Percentiles rank a stretch among this genome's conserved stretches.
Conservation (phyloP, 2,797 vertebrate genomes). For the Hyperoplus immaculatus region DNA sequence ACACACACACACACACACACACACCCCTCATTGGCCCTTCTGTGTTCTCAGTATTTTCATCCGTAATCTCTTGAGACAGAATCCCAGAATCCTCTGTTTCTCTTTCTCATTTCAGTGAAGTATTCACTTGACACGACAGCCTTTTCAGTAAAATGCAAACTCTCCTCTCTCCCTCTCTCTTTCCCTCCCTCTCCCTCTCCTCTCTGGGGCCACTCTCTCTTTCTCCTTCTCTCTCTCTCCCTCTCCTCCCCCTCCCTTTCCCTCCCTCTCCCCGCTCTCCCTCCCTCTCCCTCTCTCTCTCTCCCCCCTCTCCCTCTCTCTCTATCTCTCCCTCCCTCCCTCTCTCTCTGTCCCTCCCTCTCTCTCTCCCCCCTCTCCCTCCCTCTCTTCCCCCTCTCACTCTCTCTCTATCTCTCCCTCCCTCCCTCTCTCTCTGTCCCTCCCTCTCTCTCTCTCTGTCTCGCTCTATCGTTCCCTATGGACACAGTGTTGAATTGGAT, state of each 20-base stretch:
- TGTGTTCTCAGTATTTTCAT: slow-evolving; percentile 55
- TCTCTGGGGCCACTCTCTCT: slow-evolving; percentile 26
- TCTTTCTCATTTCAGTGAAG: slow-evolving; percentile 66
- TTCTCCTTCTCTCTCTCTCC: neutral
- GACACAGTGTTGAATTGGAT: slow-evolving; percentile 80
- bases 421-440: neutral
- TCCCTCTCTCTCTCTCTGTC: slow-evolving; percentile 20
- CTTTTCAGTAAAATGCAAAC: slow-evolving; percentile 74
- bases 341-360: too few relatives aligned
- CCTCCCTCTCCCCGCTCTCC: too few relatives aligned
- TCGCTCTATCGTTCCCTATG: slow-evolving; percentile 52
- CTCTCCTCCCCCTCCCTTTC: too few relatives aligned
- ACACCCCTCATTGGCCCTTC: slow-evolving; percentile 40
- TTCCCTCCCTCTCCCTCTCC: neutral
- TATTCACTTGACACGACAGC: slow-evolving; percentile 69
- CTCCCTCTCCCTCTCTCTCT: too few relatives aligned
- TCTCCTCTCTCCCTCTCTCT: slow-evolving; percentile 9
- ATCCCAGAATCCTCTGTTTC: slow-evolving; percentile 56
- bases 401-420: too few relatives aligned
- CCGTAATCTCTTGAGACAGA: slow-evolving; percentile 63
- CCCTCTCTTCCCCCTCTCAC: too few relatives aligned
- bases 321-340: too few relatives aligned
- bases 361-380: neutral
- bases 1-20: too few relatives aligned
- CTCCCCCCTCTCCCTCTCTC: too few relatives aligned